Base-by-base conservation (phyloP, 2,888 invertebrate genomes). In the Sinohyriopsis cumingii region DNA sequence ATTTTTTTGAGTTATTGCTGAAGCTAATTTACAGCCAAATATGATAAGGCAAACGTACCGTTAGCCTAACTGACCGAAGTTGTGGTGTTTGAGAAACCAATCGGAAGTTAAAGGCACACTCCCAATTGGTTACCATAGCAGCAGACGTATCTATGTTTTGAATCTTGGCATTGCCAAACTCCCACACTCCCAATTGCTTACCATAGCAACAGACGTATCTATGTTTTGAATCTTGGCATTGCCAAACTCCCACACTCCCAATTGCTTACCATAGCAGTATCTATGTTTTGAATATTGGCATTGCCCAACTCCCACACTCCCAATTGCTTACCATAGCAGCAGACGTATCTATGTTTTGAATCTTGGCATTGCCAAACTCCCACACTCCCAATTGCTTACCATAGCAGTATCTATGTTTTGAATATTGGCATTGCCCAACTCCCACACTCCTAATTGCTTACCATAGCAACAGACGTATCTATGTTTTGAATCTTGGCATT, bases 321-420 rank as follows among this genome's bases (percentile, higher is more conserved):
- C 28, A 61, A 19, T 61, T 25, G 60, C 73, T 45, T 69, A 81
- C 81, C 72, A 94, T 85, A 59, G 95, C 95, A 77, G 92, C 92
- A 4, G 92, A 89, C 2, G 93, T 87, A 88, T 95, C 93, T 76
- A 95, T 93, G 20, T 87, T 91, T 24, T 88, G 89, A 67, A 95
- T 91, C 75, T 91, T 92, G 0, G 94, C 94, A 70, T 72, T 91
- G 87, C 69, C 91, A n/a, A n/a, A n/a, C n/a, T n/a, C n/a, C n/a
- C 33, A 33, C 33, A 33, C 15, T 45, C 61, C 22, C 28, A 61
- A 19, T 61, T 25, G 60, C 73, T 45, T 69, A 81, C 81, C 72
- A 94, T 85, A 59, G 95, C 95, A 77, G 93, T 87, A 88, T 95
- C 93, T 76, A 95, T 93, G 20, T 87, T 91, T 24, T 88, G 89